These are phyloP conservation scores for Cercopithecus mona DNA, from an alignment of 2,113 vertebrate species.

Conservation along the genomic window DNA sequence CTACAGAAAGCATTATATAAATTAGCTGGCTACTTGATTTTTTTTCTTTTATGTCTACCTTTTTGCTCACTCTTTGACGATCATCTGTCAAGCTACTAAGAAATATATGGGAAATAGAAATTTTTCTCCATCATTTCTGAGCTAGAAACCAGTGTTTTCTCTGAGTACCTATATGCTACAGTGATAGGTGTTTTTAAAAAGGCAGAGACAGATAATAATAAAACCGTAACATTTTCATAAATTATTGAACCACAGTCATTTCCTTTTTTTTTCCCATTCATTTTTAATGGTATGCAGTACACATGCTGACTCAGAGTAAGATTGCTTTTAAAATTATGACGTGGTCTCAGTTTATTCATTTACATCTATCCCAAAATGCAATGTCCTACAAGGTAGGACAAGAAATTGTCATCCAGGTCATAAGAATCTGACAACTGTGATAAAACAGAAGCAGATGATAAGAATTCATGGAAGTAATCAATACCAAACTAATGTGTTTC, in stretches of 20 bases:
- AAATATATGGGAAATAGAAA: constrained; percentile 50
- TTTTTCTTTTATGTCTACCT: not conserved
- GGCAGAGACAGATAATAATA: constrained; percentile 33
- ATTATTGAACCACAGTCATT: constrained; percentile 32
- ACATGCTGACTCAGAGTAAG: constrained; percentile 5
- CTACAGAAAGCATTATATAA: not conserved
- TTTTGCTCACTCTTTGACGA: constrained; percentile 18
- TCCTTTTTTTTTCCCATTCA: not conserved
- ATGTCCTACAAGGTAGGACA: not conserved
- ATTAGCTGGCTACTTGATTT: not conserved
- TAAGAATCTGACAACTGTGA: constrained; percentile 2
- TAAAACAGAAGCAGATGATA: not conserved
- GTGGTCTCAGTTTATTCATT: constrained; percentile 31
- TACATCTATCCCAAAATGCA: not conserved
- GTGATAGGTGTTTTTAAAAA: not conserved
- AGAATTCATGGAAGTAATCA: constrained; percentile 1
- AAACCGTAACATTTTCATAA: constrained; percentile 51
- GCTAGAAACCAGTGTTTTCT: not conserved
- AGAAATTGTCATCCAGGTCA: not conserved
- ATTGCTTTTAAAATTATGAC: constrained; percentile 53
- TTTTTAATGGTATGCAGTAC: constrained; percentile 7
- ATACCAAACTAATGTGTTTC: not conserved
- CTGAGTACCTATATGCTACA: not conserved
- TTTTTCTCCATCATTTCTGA: not conserved
- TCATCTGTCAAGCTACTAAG: not conserved